Base-by-base conservation (phyloP, 2,113 vertebrate genomes). In the Montifringilla adamsi region DNA sequence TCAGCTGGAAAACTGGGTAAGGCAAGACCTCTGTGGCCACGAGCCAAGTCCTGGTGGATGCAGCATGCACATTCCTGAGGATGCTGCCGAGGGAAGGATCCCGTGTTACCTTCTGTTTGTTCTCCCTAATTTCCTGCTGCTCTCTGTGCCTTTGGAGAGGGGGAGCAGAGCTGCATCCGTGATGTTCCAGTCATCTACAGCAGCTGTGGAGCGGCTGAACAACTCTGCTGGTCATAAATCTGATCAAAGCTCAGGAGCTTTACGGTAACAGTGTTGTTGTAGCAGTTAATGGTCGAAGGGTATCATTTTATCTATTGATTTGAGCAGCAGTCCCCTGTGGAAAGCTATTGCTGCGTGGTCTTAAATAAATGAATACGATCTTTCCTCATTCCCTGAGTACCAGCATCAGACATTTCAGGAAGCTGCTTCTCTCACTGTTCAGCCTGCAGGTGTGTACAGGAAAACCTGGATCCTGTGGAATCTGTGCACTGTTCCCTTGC, bases 261-360 rank as follows among this genome's bases (percentile, higher is more conserved):
- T 82, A 85, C 9, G 46, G 82, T 16, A 46, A n/a, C 7, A 0
- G 31, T 58, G 88, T 4, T 93, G 84, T 52, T 80, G 89, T 30
- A 88, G 82, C 86, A 80, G 85, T 90, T 94, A 84, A 77, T 76
- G 85, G 83, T 69, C 43, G 81, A 39, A 86, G 75, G 86, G 89
- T 88, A 63, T 83, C 66, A 85, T 92, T 94, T 94, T 56, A 93
- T 83, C 79, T 88, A 80, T 95, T 77, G 85, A 88, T 95, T 84
- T n/a, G n/a, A 88, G 85, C 33, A 80, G 83, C 17, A 7, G 72
- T 90, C 50, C 81, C 89, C 73, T 77, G 74, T 70, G 91, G 68
- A 84, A 93, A 93, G 28, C 82, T 68, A 30, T 62, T 55, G 74
- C 90, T 89, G 74, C 6, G 0, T 75, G 66, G 31, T 46, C 72